These are phyloP conservation scores for Diogma glabrata DNA, from an alignment of 2,888 invertebrate genomes.

Conservation along the genomic window DNA sequence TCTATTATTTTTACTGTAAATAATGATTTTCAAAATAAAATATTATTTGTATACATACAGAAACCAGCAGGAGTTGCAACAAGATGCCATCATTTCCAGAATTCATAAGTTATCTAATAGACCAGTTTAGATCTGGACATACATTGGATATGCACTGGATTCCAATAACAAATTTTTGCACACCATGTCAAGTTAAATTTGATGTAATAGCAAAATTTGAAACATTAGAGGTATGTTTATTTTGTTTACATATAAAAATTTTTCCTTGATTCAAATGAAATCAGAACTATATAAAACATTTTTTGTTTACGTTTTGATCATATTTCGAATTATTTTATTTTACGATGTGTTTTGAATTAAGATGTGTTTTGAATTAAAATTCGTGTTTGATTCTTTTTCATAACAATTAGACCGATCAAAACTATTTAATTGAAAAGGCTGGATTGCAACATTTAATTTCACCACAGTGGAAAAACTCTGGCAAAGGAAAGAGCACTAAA, in stretches of 20 bases:
- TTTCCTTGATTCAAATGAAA: not conserved
- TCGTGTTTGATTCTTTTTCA: too few species aligned
- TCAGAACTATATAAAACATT: conserved; percentile 3
- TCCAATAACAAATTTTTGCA: conserved; percentile 72
- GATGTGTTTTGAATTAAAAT: too few species aligned
- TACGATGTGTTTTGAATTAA: not conserved
- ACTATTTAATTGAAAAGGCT: conserved; percentile 66
- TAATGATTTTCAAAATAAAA: not conserved
- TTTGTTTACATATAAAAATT: not conserved
- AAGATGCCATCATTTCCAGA: conserved; percentile 60
- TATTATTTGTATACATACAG: not conserved
- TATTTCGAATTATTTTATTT: conserved; percentile 39
- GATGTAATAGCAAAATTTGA: conserved; percentile 74
- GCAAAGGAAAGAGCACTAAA: conserved; percentile 60
- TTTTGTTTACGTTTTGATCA: conserved; percentile 11
- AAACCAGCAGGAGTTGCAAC: not conserved
- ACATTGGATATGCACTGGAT: conserved; percentile 79
- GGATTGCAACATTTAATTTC: conserved; percentile 62
- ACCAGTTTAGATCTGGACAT: conserved; percentile 45
- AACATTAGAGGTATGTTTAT: conserved; percentile 55
- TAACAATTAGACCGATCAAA: conserved; percentile 50
- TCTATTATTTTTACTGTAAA: too few species aligned
- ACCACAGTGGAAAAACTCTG: conserved; percentile 74
- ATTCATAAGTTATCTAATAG: conserved; percentile 66
- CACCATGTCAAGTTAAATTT: conserved; percentile 73